A percentile compares a stretch with the other conserved stretches of the same genome.
phyloP scores from a whole-genome alignment of 2,797 vertebrate species.

The Ciconia nigra region DNA sequence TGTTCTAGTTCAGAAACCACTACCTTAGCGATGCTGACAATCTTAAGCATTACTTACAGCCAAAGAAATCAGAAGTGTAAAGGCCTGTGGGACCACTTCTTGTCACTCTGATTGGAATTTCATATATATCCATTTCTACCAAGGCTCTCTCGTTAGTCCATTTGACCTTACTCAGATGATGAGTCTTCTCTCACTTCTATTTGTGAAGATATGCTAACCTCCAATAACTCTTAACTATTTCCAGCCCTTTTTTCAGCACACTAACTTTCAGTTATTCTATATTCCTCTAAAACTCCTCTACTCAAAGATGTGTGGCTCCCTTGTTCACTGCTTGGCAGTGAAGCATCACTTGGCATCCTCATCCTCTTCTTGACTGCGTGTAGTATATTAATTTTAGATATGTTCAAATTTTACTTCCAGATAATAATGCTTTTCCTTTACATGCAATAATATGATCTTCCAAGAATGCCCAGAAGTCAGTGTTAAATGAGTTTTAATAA shows the following conservation, averaged over 20 bases:
- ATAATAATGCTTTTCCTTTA: not conserved
- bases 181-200: not conserved
- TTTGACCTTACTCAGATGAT: not conserved
- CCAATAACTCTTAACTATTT: not conserved
- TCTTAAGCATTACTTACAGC: not conserved
- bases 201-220: not conserved
- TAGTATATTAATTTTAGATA: not conserved
- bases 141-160: not conserved
- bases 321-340: not conserved
- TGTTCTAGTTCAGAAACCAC: not conserved
- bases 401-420: not conserved
- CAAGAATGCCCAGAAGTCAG: not conserved
- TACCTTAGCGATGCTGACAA: not conserved
- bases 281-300: not conserved
- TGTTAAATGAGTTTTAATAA: not conserved
- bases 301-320: not conserved
- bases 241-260: not conserved
- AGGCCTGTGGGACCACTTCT: not conserved
- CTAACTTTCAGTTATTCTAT: not conserved
- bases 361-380: not conserved
- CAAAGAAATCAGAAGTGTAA: not conserved
- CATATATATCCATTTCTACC: not conserved
- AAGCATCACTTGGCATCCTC: not conserved
- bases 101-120: not conserved
- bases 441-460: not conserved